Percentiles rank a stretch among this genome's conserved stretches.
phyloP scores from a whole-genome alignment of 92 coral and sea anemone species.

The Zoanthus sociatus region DNA sequence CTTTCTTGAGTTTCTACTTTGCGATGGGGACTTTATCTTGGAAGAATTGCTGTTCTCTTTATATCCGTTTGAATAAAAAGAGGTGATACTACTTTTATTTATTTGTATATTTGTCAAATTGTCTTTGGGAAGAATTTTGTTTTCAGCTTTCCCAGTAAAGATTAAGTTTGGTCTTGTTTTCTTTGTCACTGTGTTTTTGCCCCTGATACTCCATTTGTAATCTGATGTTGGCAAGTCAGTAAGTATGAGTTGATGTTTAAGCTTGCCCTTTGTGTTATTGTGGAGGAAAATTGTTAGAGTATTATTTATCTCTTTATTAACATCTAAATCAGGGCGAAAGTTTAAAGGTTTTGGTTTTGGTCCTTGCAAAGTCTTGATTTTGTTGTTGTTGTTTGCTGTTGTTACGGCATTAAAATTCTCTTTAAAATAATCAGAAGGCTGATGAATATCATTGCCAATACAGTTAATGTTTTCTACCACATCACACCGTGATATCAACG shows the following conservation, averaged over 20 bases:
- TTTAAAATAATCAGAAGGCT: neutral
- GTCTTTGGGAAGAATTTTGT: neutral
- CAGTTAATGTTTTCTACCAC: constrained; percentile 37
- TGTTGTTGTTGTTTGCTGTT: constrained; percentile 1
- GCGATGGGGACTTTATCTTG: neutral
- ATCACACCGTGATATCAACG: constrained; percentile 40
- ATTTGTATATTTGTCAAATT: neutral
- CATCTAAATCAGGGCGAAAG: neutral
- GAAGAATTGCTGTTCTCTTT: neutral
- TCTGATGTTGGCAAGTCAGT: neutral
- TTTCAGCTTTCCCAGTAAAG: constrained; percentile 32
- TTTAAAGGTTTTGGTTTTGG: neutral
- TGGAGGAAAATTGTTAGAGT: neutral
- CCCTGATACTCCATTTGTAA: neutral
- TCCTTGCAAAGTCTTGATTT: neutral
- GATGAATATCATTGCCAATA: neutral
- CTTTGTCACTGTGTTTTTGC: neutral
- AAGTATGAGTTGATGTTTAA: neutral
- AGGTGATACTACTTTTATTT: neutral
- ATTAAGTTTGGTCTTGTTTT: neutral
- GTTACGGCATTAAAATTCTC: neutral
- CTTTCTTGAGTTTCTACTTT: neutral
- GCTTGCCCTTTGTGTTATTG: neutral
- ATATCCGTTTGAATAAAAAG: neutral
- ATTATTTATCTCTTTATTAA: neutral